phyloP scores from a whole-genome alignment of 2,113 vertebrate species.

The Ptychochromis oligacanthus region DNA sequence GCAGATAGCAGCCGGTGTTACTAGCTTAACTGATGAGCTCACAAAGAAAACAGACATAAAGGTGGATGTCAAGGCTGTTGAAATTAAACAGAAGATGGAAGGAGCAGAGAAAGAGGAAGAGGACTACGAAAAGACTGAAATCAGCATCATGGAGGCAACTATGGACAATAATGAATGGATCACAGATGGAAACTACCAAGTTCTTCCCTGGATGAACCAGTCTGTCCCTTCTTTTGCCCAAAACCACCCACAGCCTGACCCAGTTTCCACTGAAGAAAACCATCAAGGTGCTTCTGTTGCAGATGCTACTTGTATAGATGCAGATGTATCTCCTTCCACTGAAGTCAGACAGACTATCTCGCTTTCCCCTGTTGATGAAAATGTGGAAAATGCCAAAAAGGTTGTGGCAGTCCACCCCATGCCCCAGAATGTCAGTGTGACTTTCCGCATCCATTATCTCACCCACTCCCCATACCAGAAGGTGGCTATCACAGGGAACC shows the following conservation, averaged over 20 bases:
- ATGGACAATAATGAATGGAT: slow-evolving; percentile 83
- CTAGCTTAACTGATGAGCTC: neutral
- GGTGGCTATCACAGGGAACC: slow-evolving; percentile 88
- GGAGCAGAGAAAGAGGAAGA: slow-evolving; percentile 24
- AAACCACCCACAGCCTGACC: neutral
- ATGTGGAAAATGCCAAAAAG: slow-evolving; percentile 66
- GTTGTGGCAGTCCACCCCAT: slow-evolving; percentile 78
- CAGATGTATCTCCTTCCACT: neutral
- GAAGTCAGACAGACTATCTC: slow-evolving; percentile 15
- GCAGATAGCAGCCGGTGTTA: neutral
- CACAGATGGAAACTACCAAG: slow-evolving; percentile 57
- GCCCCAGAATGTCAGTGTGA: slow-evolving; percentile 81
- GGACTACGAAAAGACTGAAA: slow-evolving; percentile 68
- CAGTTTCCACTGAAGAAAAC: neutral
- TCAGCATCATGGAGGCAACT: slow-evolving; percentile 82
- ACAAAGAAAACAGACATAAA: neutral
- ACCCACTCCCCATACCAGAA: slow-evolving; percentile 77
- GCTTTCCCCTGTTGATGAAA: slow-evolving; percentile 41
- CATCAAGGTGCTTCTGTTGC: neutral
- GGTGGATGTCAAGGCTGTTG: neutral
- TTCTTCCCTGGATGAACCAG: slow-evolving; percentile 57
- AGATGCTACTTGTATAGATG: neutral
- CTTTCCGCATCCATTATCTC: slow-evolving; percentile 89
- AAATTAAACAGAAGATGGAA: neutral
- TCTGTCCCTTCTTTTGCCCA: neutral